Percentiles rank a stretch among this genome's conserved stretches.
phyloP scores from a whole-genome alignment of 2,113 vertebrate species.

The Channa maculata region DNA sequence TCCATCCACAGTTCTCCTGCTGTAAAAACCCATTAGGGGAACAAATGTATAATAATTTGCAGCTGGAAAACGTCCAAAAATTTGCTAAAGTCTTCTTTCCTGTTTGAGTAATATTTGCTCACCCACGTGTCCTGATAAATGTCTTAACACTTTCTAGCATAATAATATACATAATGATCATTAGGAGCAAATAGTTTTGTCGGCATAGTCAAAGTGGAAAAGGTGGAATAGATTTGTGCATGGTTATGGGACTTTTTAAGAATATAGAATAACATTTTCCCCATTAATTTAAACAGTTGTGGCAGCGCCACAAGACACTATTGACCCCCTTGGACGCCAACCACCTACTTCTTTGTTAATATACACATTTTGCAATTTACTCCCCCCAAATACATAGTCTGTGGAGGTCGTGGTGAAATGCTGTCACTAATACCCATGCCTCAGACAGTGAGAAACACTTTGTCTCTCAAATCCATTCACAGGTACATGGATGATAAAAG shows the following conservation, averaged over 20 bases:
- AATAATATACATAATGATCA: no score
- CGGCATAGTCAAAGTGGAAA: not conserved
- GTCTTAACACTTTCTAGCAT: no score
- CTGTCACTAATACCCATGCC: slow-evolving; percentile 4
- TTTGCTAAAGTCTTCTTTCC: no score
- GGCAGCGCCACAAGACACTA: not conserved
- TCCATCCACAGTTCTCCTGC: no score
- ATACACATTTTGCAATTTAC: not conserved
- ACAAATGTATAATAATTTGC: no score
- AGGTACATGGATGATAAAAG: slow-evolving; percentile 34
- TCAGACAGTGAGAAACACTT: slow-evolving; percentile 20
- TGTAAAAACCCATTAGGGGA: no score
- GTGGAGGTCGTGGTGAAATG: slow-evolving; percentile 12
- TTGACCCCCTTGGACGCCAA: not conserved
- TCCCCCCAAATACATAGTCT: not conserved
- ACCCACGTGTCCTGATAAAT: no score
- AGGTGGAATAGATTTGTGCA: no score
- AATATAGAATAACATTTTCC: not conserved
- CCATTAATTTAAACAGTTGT: not conserved
- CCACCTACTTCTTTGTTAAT: not conserved
- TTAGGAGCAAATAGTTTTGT: no score
- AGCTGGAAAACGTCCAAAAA: no score
- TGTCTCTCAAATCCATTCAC: slow-evolving; percentile 27
- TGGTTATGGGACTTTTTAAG: no score
- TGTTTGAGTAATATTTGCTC: no score